These are phyloP conservation scores for Hystrix brachyura DNA, from an alignment of 2,113 vertebrate genomes.

Conservation along the genomic window DNA sequence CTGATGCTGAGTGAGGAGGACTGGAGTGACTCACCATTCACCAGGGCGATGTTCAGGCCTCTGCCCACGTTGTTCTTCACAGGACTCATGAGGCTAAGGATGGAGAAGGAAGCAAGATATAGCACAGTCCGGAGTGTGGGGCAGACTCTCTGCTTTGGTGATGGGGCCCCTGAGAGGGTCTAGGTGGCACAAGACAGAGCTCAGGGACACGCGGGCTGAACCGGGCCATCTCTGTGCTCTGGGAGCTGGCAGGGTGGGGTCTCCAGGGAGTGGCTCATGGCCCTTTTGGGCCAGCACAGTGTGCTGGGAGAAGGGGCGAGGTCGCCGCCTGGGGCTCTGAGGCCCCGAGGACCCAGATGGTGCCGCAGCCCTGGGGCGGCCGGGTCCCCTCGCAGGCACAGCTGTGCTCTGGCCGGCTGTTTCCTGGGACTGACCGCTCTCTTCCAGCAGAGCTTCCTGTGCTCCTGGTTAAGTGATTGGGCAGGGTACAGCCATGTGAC, in stretches of 20 bases:
- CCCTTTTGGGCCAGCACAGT: neutral
- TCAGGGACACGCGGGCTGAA: neutral
- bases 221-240: neutral
- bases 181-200: rapidly evolving
- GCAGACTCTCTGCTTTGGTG: neutral
- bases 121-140: neutral
- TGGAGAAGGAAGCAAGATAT: conserved; percentile 32
- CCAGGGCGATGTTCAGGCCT: conserved; percentile 92
- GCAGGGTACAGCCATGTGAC: neutral
- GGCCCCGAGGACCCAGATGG: neutral
- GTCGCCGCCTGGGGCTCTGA: neutral
- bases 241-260: rapidly evolving
- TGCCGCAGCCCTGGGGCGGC: rapidly evolving
- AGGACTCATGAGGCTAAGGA: conserved; percentile 92
- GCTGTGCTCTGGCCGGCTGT: neutral
- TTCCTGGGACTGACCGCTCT: neutral
- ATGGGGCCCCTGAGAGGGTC: neutral
- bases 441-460: neutral
- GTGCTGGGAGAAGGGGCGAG: neutral
- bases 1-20: neutral
- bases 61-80: conserved; percentile 91
- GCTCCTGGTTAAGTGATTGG: neutral
- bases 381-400: rapidly evolving
- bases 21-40: conserved; percentile 90
- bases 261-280: neutral